Evolutionary conservation across 2,113 vertebrate species (phyloP).

Genomic region (Quiscalus mexicanus): DNA sequence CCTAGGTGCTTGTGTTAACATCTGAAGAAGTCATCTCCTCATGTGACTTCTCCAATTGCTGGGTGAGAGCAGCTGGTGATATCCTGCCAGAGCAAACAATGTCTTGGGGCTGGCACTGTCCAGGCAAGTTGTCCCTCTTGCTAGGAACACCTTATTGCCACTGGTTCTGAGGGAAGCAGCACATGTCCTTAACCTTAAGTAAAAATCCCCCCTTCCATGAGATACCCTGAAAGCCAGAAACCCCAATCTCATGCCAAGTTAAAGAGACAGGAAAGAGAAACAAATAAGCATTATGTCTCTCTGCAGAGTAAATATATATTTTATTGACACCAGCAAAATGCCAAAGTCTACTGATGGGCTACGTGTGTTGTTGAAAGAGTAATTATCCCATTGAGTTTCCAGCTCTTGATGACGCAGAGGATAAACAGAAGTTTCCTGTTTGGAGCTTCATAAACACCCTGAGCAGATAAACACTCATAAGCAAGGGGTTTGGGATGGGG

Average conservation of each 20-base stretch:
- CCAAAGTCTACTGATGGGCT: constrained; percentile 18
- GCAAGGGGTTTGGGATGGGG: background rate
- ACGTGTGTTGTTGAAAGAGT: background rate
- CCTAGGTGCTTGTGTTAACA: background rate
- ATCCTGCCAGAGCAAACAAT: fast-evolving
- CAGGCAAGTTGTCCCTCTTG: background rate
- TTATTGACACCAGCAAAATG: constrained; percentile 39
- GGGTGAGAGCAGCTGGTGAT: fast-evolving
- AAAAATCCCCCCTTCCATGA: background rate
- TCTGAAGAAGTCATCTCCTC: background rate
- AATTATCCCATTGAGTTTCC: constrained; percentile 49
- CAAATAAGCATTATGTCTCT: background rate
- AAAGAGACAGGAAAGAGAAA: background rate
- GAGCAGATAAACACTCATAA: constrained; percentile 37
- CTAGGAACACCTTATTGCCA: background rate
- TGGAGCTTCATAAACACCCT: constrained; percentile 42
- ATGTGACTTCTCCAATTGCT: background rate
- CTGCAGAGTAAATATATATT: background rate
- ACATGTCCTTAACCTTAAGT: background rate
- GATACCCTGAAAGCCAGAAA: background rate
- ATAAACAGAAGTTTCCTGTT: constrained; percentile 47
- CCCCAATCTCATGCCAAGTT: background rate
- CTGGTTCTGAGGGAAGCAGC: background rate
- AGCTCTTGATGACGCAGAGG: constrained; percentile 57
- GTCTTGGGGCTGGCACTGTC: background rate